Conservation (phyloP, 2,113 vertebrate species). For the Symphodus melops region DNA sequence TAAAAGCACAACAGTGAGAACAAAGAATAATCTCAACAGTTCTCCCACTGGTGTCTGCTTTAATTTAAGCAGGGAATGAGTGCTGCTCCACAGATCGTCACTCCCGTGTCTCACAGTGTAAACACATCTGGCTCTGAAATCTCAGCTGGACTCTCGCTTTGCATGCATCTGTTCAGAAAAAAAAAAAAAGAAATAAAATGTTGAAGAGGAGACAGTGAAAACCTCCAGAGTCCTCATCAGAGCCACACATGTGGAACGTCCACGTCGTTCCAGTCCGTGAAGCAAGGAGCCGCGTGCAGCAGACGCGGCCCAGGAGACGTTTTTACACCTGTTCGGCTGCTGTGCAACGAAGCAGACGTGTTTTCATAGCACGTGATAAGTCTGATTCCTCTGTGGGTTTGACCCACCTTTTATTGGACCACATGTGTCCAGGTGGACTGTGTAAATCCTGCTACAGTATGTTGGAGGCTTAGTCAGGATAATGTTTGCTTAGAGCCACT, state of each 20-base stretch:
- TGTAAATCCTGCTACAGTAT: slow-evolving; percentile 6
- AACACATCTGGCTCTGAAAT: slow-evolving; percentile 63
- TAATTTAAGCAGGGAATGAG: slow-evolving; percentile 27
- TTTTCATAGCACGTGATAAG: slow-evolving; percentile 48
- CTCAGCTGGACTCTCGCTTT: slow-evolving; percentile 34
- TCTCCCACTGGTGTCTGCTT: slow-evolving; percentile 9
- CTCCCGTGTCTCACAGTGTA: slow-evolving; percentile 27
- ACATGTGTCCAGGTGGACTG: slow-evolving; percentile 27
- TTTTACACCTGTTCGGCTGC: slow-evolving; percentile 61
- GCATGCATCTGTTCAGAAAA: slow-evolving; percentile 49
- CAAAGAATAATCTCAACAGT: background rate
- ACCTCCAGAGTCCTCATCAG: slow-evolving; percentile 45
- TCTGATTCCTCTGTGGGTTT: slow-evolving; percentile 19
- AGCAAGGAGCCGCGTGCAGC: slow-evolving; percentile 21
- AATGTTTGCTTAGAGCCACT: slow-evolving; percentile 10
- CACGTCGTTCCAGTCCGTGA: slow-evolving; percentile 9
- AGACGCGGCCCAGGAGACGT: slow-evolving; percentile 27
- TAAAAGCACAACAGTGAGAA: background rate
- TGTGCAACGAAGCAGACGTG: slow-evolving; percentile 28
- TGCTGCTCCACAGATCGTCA: slow-evolving; percentile 21
- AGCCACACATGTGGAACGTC: slow-evolving; percentile 57
- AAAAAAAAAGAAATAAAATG: slow-evolving; percentile 50
- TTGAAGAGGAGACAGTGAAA: slow-evolving; percentile 31
- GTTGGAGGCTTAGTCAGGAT: slow-evolving; percentile 20
- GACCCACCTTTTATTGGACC: slow-evolving; percentile 38